Evolutionary conservation across 1,140 invertebrate genomes (phyloP), one percentile per base, ranked within the genome.

Genomic region (Drosophila triauraria): DNA sequence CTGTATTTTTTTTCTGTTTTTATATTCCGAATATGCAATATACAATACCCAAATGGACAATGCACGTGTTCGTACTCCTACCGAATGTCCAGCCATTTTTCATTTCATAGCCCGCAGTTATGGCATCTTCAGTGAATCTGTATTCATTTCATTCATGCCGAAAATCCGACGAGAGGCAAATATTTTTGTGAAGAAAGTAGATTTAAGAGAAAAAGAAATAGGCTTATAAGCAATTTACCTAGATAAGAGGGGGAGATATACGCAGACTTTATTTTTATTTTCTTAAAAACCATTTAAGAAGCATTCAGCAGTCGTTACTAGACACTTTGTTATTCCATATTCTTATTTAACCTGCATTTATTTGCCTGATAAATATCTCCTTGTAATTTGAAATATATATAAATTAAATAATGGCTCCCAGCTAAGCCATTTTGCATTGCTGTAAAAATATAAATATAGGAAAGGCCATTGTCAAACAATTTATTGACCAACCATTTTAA

Each of bases 31-130:
- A 38, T 27, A 47, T 47, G 40, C 65, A 53, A 46, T 68, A 67
- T 17, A 65, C 62, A 59, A 46, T 65, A 46, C n/a, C 12, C 53
- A 43, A 56, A 63, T 63, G 25, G 17, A 38, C 63, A 53, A n/a
- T 51, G 48, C 32, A 74, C 70, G 54, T 74, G 68, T 27, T 53
- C 46, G 47, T 60, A 30, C 58, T 54, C 2, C 15, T 15, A 25
- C 15, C 27, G 13, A 40, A 40, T 47, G 44, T 35, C 35, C 27
- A 13, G 27, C 40, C n/a, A 27, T 59, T 43, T 71, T 72, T 72
- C 53, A 71, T 71, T 59, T 47, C 15, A 38, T 35, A 23, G 69
- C 53, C 67, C 35, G 50, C 30, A 71, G 69, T 43, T 59, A 58
- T 71, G 51, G 62, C 65, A 50, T 32, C 65, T 35, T 25, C 35